Percentiles rank a stretch among this genome's conserved stretches.
Evolutionary conservation across 2,113 vertebrate species (phyloP).

Genomic region (Prunella himalayana): DNA sequence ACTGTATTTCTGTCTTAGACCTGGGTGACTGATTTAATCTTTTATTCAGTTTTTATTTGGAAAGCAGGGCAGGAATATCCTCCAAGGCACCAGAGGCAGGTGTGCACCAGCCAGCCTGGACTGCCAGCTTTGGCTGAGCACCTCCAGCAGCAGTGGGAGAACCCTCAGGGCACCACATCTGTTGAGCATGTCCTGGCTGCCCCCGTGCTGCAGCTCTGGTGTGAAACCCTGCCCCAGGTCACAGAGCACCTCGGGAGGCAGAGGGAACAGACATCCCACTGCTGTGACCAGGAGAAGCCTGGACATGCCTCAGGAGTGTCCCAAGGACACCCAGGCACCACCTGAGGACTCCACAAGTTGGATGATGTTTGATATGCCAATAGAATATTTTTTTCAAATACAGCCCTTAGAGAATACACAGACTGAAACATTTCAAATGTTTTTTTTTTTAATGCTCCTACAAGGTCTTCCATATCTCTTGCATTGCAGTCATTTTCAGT

Average conservation of each 20-base stretch:
- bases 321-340: not conserved
- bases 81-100: not conserved
- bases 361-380: not conserved
- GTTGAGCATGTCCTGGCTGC: not conserved
- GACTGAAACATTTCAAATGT: not conserved
- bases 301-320: not conserved
- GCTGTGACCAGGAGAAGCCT: not conserved
- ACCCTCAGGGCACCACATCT: not conserved
- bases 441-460: not conserved
- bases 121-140: not conserved
- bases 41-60: not conserved
- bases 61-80: not conserved
- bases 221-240: not conserved
- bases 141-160: not conserved
- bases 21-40: not conserved
- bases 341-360: not conserved
- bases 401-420: not conserved
- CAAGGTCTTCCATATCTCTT: not conserved
- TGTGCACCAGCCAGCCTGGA: not conserved
- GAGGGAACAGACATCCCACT: not conserved
- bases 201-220: not conserved
- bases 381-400: not conserved
- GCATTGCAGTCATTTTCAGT: not conserved
- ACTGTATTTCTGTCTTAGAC: not conserved
- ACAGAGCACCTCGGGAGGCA: not conserved